Conservation (phyloP, 2,888 invertebrate genomes). For the Allacma fusca region DNA sequence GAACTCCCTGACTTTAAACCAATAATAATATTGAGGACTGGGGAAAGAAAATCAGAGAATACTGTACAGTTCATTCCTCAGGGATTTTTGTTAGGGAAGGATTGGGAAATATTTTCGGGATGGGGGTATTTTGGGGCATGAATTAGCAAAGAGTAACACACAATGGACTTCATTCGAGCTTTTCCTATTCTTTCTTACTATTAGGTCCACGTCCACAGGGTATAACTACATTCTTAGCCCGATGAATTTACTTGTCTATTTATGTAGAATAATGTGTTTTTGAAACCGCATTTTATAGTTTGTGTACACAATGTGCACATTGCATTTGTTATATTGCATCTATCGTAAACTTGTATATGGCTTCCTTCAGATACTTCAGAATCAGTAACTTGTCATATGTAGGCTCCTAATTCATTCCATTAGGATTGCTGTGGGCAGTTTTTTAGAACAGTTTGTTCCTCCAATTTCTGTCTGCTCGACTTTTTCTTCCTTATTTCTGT, state of each 20-base stretch:
- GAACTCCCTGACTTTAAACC: too few species aligned
- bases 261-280: not conserved
- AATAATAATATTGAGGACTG: too few species aligned
- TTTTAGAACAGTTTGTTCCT: not conserved
- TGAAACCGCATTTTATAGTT: not conserved
- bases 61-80: too few species aligned
- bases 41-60: too few species aligned
- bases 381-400: not conserved
- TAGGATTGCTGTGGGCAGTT: not conserved
- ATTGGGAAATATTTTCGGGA: too few species aligned
- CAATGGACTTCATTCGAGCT: too few species aligned
- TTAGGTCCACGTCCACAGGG: too few species aligned
- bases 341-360: not conserved
- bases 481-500: not conserved
- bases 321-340: not conserved
- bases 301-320: not conserved
- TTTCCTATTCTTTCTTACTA: too few species aligned
- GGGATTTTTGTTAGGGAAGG: too few species aligned
- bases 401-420: not conserved
- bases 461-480: not conserved
- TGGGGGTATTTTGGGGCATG: too few species aligned
- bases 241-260: not conserved
- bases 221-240: not conserved
- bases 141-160: too few species aligned
- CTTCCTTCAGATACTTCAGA: not conserved